Evolutionary conservation across 2,113 vertebrate genomes (phyloP).

Genomic region (Amblyopsis rosae): DNA sequence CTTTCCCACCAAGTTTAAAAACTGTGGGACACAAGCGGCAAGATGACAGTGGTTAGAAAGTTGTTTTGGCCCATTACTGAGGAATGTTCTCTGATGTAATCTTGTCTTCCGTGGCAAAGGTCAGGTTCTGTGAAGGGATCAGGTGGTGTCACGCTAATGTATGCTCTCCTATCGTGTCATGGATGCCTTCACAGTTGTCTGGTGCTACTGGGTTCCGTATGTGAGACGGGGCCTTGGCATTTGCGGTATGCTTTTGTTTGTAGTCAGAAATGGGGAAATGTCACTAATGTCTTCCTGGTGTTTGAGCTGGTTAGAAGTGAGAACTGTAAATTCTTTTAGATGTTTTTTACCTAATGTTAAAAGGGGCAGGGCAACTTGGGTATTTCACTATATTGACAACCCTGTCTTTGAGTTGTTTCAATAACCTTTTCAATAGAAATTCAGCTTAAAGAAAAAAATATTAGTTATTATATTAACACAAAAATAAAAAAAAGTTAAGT

Average conservation of each 20-base stretch:
- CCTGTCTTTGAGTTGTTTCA: background rate
- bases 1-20: conserved; percentile 9
- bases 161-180: conserved; percentile 51
- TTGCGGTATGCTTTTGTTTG: background rate
- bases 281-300: no score
- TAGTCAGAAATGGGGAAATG: no score
- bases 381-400: background rate
- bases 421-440: no score
- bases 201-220: conserved; percentile 27
- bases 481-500: no score
- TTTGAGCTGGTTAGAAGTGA: no score
- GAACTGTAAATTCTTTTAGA: no score
- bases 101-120: conserved; percentile 52
- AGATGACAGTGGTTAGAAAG: conserved; percentile 19
- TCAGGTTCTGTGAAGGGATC: conserved; percentile 48
- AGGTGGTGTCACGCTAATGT: conserved; percentile 48
- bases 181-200: conserved; percentile 40
- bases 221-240: conserved; percentile 25
- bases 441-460: no score
- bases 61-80: conserved; percentile 54
- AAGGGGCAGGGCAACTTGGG: no score
- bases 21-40: conserved; percentile 15
- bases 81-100: conserved; percentile 61
- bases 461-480: no score
- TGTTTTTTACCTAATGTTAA: no score